These are phyloP conservation scores for Ceuthmochares aereus DNA, from an alignment of 2,113 vertebrate genomes.

Conservation along the genomic window DNA sequence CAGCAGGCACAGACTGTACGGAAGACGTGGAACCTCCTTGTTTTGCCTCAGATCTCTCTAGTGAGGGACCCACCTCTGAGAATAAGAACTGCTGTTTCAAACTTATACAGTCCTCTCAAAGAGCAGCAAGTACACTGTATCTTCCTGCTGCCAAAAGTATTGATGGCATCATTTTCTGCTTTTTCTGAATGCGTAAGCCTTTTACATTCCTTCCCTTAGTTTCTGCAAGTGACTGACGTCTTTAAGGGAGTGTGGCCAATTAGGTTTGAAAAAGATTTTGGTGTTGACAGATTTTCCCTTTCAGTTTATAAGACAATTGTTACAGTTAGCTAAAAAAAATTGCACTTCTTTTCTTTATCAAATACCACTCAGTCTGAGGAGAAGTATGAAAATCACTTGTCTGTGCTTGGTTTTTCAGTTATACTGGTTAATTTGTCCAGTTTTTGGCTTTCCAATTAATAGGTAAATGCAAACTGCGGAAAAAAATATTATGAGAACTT, in stretches of 20 bases:
- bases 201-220: background rate
- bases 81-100: background rate
- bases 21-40: background rate
- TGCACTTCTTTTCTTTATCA: background rate
- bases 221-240: background rate
- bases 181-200: background rate
- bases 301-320: background rate
- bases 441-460: background rate
- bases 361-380: background rate
- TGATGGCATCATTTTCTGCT: background rate
- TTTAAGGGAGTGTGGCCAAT: background rate
- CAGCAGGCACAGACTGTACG: fast-evolving
- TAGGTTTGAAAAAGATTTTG: background rate
- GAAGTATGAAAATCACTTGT: background rate
- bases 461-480: background rate
- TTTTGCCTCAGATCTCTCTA: fast-evolving
- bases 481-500: background rate
- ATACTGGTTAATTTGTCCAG: background rate
- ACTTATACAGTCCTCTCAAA: background rate
- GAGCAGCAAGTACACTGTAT: background rate
- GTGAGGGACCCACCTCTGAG: background rate
- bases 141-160: background rate
- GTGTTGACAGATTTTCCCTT: background rate
- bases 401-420: background rate
- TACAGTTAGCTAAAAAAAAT: background rate